A percentile compares a stretch with the other conserved stretches of the same genome.
Conservation (phyloP, 2,797 vertebrate species). For the Crocidura indochinensis region DNA sequence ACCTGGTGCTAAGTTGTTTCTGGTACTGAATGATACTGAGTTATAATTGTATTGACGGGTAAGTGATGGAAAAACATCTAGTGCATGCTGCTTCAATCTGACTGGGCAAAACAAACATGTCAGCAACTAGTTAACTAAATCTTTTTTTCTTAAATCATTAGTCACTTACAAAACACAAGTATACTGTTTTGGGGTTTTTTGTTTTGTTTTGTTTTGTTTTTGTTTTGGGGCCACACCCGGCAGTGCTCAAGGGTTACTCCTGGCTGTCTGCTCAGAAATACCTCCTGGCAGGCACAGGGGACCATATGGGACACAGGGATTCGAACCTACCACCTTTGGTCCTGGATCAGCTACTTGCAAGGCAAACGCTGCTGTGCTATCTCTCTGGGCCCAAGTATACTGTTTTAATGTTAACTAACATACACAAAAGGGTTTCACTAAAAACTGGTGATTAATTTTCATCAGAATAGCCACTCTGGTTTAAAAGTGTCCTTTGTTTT, state of each 20-base stretch:
- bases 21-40: too few relatives aligned
- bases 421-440: slow-evolving; percentile 21
- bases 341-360: too few relatives aligned
- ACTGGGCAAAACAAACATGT: not conserved
- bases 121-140: slow-evolving; percentile 12
- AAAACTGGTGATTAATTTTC: not conserved
- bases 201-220: too few relatives aligned
- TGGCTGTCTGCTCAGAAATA: too few relatives aligned
- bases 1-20: not conserved
- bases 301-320: too few relatives aligned
- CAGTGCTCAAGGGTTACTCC: too few relatives aligned
- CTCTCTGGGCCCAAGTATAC: too few relatives aligned
- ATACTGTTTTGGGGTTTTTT: slow-evolving; percentile 11
- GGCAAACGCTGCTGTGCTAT: too few relatives aligned
- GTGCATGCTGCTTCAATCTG: slow-evolving; percentile 16
- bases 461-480: not conserved
- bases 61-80: slow-evolving; percentile 29
- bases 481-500: slow-evolving; percentile 36
- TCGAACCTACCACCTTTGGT: too few relatives aligned
- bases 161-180: not conserved
- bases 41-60: not conserved
- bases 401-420: slow-evolving; percentile 26
- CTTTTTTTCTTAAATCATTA: slow-evolving; percentile 45
- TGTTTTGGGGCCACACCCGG: too few relatives aligned
- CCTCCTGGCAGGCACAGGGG: too few relatives aligned